A percentile compares a stretch with the other conserved stretches of the same genome.
Evolutionary conservation across 2,113 vertebrate genomes (phyloP).

Genomic region (Tragelaphus buxtoni): DNA sequence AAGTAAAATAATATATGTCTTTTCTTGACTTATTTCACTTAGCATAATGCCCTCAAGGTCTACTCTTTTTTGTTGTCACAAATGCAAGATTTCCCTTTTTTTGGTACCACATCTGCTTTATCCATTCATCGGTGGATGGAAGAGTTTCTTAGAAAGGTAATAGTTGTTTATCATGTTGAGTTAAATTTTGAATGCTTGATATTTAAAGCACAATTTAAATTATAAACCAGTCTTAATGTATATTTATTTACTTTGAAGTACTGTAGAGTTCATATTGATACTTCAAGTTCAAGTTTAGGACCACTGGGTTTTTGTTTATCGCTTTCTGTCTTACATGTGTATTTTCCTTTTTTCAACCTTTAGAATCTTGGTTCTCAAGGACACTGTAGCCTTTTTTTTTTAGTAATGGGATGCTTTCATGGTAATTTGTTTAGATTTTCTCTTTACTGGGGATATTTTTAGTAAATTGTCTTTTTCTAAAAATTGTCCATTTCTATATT

Average conservation of each 20-base stretch:
- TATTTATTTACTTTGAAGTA: background rate
- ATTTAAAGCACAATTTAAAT: background rate
- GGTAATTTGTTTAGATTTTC: background rate
- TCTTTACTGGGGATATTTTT: background rate
- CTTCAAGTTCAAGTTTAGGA: background rate
- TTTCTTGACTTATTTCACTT: background rate
- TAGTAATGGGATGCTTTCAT: background rate
- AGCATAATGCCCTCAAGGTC: background rate
- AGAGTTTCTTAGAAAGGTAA: background rate
- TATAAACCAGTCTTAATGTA: background rate
- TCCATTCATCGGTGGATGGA: background rate
- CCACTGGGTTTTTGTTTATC: background rate
- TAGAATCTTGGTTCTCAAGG: background rate
- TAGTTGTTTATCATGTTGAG: background rate
- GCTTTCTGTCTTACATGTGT: background rate
- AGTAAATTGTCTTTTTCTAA: background rate
- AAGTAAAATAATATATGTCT: background rate
- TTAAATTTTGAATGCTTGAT: background rate
- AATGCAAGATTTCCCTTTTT: background rate
- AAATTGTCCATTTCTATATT: background rate
- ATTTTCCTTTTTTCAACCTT: background rate
- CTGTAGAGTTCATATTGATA: background rate
- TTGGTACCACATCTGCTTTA: background rate
- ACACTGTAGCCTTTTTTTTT: background rate
- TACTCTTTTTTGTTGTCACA: background rate